These are phyloP conservation scores for Copidosoma floridanum DNA, from an alignment of 1,140 invertebrate genomes.

Conservation along the genomic window DNA sequence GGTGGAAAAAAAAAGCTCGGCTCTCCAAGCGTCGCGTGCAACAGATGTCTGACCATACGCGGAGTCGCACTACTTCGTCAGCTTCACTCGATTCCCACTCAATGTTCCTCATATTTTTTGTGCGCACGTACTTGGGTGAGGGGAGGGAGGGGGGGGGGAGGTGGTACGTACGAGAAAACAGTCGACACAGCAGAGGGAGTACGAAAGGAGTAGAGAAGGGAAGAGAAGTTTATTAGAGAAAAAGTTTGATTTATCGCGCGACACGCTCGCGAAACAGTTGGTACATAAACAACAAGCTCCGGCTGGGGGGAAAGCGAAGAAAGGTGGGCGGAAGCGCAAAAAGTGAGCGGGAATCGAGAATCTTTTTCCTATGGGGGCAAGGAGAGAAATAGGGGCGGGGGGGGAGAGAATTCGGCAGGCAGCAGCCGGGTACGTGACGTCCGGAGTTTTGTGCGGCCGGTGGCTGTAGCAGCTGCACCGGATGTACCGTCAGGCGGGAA, in stretches of 20 bases:
- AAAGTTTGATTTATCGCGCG: slow-evolving; percentile 47
- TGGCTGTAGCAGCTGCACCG: slow-evolving; percentile 22
- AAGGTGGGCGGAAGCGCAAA: too few relatives aligned
- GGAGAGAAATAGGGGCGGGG: not conserved
- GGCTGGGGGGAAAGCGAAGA: not conserved
- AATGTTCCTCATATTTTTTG: too few relatives aligned
- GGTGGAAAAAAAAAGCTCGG: not conserved
- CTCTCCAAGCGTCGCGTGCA: too few relatives aligned
- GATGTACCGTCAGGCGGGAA: slow-evolving; percentile 24
- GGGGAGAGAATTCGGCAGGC: slow-evolving; percentile 4
- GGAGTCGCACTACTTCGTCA: too few relatives aligned
- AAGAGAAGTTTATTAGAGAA: slow-evolving; percentile 48
- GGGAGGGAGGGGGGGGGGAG: not conserved
- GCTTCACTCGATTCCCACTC: too few relatives aligned
- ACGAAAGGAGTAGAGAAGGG: slow-evolving; percentile 13
- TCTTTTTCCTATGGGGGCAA: not conserved
- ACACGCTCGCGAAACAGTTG: slow-evolving; percentile 9
- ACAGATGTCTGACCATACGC: too few relatives aligned
- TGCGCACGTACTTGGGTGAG: too few relatives aligned
- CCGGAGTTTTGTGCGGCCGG: not conserved
- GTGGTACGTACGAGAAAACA: not conserved
- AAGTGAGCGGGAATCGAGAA: too few relatives aligned
- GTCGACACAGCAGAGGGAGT: not conserved
- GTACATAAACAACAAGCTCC: slow-evolving; percentile 18
- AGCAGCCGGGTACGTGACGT: slow-evolving; percentile 7